Conservation (phyloP, 2,113 vertebrate genomes). For the Sander lucioperca region DNA sequence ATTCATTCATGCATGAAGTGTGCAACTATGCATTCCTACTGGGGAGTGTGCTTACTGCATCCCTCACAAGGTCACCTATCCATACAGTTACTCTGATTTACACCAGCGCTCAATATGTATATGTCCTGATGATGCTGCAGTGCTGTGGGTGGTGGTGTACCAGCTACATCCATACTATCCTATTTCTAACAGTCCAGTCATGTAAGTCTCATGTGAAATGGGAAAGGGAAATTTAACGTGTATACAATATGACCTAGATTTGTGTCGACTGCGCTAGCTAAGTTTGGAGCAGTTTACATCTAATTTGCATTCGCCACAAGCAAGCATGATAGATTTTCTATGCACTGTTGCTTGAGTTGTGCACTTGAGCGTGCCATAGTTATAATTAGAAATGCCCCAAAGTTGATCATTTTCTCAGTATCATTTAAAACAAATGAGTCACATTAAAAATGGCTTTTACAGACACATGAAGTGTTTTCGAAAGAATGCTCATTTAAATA, state of each 20-base stretch:
- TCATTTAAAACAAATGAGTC: conserved; percentile 44
- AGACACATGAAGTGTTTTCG: neutral
- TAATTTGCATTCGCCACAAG: conserved; percentile 54
- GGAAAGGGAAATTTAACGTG: conserved; percentile 38
- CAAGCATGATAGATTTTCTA: conserved; percentile 43
- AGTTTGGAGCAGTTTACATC: conserved; percentile 42
- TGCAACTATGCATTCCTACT: conserved; percentile 46
- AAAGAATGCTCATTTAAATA: neutral
- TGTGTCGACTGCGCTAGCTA: conserved; percentile 21
- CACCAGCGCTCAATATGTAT: conserved; percentile 72
- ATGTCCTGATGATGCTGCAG: conserved; percentile 74
- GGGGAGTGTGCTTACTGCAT: conserved; percentile 47
- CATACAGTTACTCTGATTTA: conserved; percentile 72
- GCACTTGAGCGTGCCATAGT: conserved; percentile 22
- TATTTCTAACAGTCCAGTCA: conserved; percentile 38
- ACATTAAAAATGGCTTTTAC: conserved; percentile 15
- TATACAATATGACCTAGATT: conserved; percentile 61
- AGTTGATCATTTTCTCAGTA: conserved; percentile 21
- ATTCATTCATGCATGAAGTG: conserved; percentile 52
- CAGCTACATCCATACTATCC: conserved; percentile 49
- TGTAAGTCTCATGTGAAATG: conserved; percentile 38
- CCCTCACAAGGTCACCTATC: conserved; percentile 78
- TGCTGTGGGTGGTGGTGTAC: conserved; percentile 32
- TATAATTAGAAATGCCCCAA: conserved; percentile 59
- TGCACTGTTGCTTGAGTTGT: conserved; percentile 43